Conservation (phyloP, 2,797 vertebrate genomes). For the Urocyon cinereoargenteus region DNA sequence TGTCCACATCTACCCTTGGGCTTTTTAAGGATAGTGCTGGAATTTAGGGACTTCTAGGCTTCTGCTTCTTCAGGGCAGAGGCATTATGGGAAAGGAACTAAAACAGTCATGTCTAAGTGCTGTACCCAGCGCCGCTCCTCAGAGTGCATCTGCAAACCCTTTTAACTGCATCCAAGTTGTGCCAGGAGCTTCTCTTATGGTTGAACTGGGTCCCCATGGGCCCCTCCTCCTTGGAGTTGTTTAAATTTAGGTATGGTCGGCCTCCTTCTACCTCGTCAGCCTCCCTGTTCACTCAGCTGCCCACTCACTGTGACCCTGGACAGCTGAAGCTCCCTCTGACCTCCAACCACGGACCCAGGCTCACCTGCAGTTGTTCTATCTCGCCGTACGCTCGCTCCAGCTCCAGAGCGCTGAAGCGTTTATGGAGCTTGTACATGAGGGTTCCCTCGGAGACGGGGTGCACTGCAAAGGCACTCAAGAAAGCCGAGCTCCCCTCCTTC, state of each 20-base stretch:
- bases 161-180: too few species aligned
- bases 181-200: not conserved
- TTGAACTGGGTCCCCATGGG: not conserved
- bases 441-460: slow-evolving; percentile 94
- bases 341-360: not conserved
- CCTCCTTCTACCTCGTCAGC: not conserved
- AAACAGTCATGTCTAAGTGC: too few species aligned
- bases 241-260: not conserved
- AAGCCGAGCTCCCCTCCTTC: slow-evolving; percentile 92
- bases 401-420: slow-evolving; percentile 95
- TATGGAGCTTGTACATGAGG: slow-evolving; percentile 97
- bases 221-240: not conserved
- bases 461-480: slow-evolving; percentile 93
- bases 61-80: not conserved
- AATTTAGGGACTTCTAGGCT: not conserved
- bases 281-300: not conserved
- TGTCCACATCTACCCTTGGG: not conserved
- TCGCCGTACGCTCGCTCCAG: slow-evolving; percentile 94
- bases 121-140: accelerated
- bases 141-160: not conserved
- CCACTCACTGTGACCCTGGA: not conserved
- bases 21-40: not conserved
- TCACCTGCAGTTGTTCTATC: slow-evolving; percentile 96
- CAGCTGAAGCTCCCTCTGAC: not conserved
- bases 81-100: not conserved